Evolutionary conservation across 2,888 invertebrate species (phyloP).

Genomic region (Polietes domitor): DNA sequence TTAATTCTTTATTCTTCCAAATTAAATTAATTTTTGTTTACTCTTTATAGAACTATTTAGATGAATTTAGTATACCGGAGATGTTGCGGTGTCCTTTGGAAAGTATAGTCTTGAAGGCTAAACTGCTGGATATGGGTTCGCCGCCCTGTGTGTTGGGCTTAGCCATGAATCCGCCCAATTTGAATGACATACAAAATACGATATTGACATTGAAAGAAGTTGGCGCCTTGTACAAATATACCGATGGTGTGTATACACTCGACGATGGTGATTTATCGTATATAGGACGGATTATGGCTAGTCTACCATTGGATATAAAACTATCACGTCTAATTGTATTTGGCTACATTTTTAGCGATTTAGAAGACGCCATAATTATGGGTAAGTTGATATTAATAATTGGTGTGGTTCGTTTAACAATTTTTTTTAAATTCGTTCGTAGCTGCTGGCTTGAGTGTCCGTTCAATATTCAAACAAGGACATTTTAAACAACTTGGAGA

Average conservation of each 20-base stretch:
- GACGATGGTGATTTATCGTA: conserved; percentile 94
- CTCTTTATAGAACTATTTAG: conserved; percentile 80
- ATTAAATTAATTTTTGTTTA: background rate
- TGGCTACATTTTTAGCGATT: conserved; percentile 91
- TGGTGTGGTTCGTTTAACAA: background rate
- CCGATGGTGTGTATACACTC: conserved; percentile 81
- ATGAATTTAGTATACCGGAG: conserved; percentile 86
- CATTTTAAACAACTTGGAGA: conserved; percentile 79
- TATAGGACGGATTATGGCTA: conserved; percentile 91
- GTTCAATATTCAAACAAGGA: conserved; percentile 88
- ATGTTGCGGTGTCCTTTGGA: conserved; percentile 92
- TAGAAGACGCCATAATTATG: conserved; percentile 93
- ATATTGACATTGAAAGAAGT: conserved; percentile 91
- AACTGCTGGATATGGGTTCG: conserved; percentile 91
- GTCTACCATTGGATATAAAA: conserved; percentile 90
- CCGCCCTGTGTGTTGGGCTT: conserved; percentile 89
- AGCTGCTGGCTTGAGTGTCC: conserved; percentile 92
- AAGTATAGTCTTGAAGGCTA: conserved; percentile 90
- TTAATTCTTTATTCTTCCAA: background rate
- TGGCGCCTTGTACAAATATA: conserved; percentile 88
- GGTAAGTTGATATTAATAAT: conserved; percentile 77
- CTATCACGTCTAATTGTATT: conserved; percentile 92
- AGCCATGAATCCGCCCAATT: conserved; percentile 94
- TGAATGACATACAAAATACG: conserved; percentile 90
- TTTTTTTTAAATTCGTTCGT: background rate